phyloP scores from a whole-genome alignment of 2,113 vertebrate species.

The Oenanthe oenanthe region DNA sequence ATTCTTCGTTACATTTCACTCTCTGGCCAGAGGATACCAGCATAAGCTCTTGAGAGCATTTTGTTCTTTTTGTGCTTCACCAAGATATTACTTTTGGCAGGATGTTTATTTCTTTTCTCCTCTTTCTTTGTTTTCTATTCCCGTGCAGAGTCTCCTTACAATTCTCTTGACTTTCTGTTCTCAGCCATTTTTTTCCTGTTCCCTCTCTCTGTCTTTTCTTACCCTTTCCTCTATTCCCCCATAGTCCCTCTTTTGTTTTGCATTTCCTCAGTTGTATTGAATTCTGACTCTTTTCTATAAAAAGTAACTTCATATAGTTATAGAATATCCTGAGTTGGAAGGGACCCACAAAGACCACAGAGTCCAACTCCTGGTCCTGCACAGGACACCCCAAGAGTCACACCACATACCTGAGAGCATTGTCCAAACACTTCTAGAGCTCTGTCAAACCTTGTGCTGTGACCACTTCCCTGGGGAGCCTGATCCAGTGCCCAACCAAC shows the following conservation, averaged over 20 bases:
- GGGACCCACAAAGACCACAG: accelerated
- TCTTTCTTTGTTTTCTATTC: neutral
- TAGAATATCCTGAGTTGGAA: neutral
- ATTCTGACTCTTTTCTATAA: neutral
- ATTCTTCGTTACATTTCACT: neutral
- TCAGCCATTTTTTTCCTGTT: neutral
- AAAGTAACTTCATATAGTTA: neutral
- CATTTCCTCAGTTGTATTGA: neutral
- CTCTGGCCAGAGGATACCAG: neutral
- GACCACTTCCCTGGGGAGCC: neutral
- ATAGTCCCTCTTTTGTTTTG: neutral
- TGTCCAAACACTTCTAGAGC: neutral
- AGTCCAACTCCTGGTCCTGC: neutral
- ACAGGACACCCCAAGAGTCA: neutral
- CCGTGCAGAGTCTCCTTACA: neutral
- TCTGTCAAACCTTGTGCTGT: neutral
- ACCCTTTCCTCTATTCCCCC: neutral
- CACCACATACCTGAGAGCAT: neutral
- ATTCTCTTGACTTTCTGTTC: neutral
- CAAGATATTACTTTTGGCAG: neutral
- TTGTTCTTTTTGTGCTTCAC: neutral
- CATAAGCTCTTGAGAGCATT: neutral
- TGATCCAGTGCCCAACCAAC: too few species aligned
- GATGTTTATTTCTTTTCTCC: neutral
- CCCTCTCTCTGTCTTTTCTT: neutral